Evolutionary conservation across 2,113 vertebrate genomes (phyloP).

Genomic region (Tichodroma muraria): DNA sequence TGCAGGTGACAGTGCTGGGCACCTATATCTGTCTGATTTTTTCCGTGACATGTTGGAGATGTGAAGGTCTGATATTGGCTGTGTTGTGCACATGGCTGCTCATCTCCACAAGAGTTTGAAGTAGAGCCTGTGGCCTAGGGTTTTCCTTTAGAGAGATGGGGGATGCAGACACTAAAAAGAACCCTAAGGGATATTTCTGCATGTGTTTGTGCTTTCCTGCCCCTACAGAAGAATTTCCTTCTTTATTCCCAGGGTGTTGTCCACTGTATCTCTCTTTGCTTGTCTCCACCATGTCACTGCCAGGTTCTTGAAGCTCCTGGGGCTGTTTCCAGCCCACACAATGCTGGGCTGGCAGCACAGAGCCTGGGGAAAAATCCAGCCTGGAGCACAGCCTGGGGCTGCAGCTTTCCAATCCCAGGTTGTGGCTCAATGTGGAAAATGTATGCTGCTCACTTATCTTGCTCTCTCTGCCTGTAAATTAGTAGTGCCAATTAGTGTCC

Average conservation of each 20-base stretch:
- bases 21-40: background rate
- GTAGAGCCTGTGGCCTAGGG: background rate
- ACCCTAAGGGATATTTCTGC: background rate
- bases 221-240: background rate
- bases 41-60: fast-evolving
- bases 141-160: background rate
- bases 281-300: background rate
- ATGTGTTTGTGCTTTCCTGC: background rate
- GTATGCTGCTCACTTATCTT: background rate
- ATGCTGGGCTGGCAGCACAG: background rate
- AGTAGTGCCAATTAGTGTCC: background rate
- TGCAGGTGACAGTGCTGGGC: background rate
- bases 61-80: background rate
- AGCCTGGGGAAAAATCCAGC: background rate
- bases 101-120: background rate
- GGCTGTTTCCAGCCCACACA: background rate
- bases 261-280: background rate
- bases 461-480: background rate
- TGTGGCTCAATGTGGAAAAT: background rate
- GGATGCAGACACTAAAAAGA: background rate
- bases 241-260: background rate
- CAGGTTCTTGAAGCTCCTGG: background rate
- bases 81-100: background rate
- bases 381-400: background rate
- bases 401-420: background rate